Evolutionary conservation across 2,888 invertebrate genomes (phyloP), one percentile per base, ranked within the genome.

Genomic region (Sesamia inferens): DNA sequence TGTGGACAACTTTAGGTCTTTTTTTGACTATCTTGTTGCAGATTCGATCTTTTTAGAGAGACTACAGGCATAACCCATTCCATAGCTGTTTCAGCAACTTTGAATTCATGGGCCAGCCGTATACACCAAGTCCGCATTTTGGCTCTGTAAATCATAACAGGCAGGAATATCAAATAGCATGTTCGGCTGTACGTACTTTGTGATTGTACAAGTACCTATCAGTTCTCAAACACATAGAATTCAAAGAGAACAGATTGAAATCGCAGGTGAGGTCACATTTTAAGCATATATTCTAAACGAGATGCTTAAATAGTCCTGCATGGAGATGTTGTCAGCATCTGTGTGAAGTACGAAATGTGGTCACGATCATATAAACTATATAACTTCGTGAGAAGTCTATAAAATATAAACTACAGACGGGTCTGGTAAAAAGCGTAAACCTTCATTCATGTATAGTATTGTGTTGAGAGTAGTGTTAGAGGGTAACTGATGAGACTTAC

Each of bases 171-270:
- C 22, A 22, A 44, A 44, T 2, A 48, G 24, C 3, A 19, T 5
- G 8, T 48, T 24, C 13, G 8, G 24, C 13, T 48, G 19, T 24
- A 47, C 5, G 24, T 19, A 13, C 16, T 24, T 24, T 48, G 47
- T 24, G 47, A 63, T 48, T 48, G 24, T 24, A 48, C 13, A 48
- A 31, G 24, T 24, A n/a, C 39, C 31, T 22, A n/a, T 0, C 7
- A 59, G n/a, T 5, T 61, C 39, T 42, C 31, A 48, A 31, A 31
- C 61, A 47, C n/a, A 44, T n/a, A 42, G 57, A 51, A 55, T 42
- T 76, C 69, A 72, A 81, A 71, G 70, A 71, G 71, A 31, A 59
- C 64, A 51, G 31, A 68, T 74, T 81, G 74, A 74, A 66, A 81
- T 78, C 71, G 22, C 44, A 31, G 58, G 58, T 62, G 47, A 61